A percentile compares a stretch with the other conserved stretches of the same genome.
Conservation (phyloP, 2,113 vertebrate genomes). For the Cepphus grylle region DNA sequence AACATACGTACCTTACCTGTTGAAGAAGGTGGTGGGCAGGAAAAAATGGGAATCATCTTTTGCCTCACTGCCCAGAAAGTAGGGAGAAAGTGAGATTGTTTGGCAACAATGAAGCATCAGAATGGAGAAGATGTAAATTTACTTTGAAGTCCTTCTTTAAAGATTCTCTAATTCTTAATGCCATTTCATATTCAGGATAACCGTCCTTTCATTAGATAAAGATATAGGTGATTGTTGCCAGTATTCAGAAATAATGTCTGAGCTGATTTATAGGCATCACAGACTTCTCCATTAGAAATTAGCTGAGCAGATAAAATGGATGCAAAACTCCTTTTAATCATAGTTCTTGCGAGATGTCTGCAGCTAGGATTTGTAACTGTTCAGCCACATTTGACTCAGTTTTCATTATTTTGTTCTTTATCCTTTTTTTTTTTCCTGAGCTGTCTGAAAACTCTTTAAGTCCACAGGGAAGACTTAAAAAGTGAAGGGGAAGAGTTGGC, state of each 20-base stretch:
- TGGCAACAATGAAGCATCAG: not conserved
- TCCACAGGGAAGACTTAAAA: not conserved
- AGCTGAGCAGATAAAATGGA: not conserved
- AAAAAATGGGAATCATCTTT: not conserved
- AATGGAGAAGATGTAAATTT: not conserved
- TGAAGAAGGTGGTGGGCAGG: not conserved
- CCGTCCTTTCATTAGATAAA: not conserved
- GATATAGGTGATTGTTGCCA: not conserved
- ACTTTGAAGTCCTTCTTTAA: not conserved
- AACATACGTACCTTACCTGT: not conserved
- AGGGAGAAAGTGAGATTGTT: not conserved
- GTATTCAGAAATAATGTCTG: not conserved
- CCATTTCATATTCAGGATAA: not conserved
- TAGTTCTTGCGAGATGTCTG: not conserved
- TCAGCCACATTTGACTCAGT: not conserved
- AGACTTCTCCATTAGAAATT: not conserved
- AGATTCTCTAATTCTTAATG: not conserved
- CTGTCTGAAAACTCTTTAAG: not conserved
- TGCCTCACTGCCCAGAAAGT: not conserved
- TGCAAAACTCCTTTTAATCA: not conserved
- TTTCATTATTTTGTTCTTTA: not conserved
- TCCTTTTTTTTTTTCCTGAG: not conserved
- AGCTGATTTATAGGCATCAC: not conserved
- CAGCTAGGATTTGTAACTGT: not conserved
- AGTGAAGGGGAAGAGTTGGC: not conserved